A percentile compares a stretch with the other conserved stretches of the same genome.
Evolutionary conservation across 2,888 invertebrate genomes (phyloP).

Genomic region (Polylopha cassiicola): DNA sequence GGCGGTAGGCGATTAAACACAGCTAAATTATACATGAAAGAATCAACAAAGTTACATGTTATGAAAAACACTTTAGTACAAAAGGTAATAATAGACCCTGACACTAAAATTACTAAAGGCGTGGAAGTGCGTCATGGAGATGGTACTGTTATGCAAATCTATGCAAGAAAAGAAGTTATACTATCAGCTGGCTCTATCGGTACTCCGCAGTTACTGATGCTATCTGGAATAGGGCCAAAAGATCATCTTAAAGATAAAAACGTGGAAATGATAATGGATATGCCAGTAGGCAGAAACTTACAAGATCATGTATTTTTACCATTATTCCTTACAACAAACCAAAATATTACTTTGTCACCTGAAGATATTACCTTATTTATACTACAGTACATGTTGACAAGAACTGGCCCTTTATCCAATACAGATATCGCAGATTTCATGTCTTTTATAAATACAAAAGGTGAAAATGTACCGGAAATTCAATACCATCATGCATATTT

Average conservation of each 20-base stretch:
- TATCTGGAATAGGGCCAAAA: constrained; percentile 71
- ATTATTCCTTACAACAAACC: constrained; percentile 35
- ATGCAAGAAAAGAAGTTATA: constrained; percentile 64
- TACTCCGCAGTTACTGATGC: constrained; percentile 69
- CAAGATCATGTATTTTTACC: constrained; percentile 67
- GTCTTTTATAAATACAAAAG: constrained; percentile 67
- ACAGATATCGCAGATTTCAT: constrained; percentile 65
- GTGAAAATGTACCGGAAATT: constrained; percentile 67
- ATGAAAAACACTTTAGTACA: constrained; percentile 70
- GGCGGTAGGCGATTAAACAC: constrained; percentile 69
- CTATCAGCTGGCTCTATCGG: constrained; percentile 68
- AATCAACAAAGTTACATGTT: constrained; percentile 44
- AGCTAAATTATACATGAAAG: constrained; percentile 63
- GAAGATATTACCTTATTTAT: constrained; percentile 40
- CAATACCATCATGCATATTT: constrained; percentile 60
- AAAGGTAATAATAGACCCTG: constrained; percentile 65
- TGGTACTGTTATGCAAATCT: constrained; percentile 42
- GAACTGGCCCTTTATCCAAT: constrained; percentile 61
- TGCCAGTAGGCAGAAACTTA: constrained; percentile 68
- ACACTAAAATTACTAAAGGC: constrained; percentile 52
- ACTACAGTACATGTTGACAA: constrained; percentile 65
- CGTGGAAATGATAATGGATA: constrained; percentile 49
- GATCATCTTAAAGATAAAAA: constrained; percentile 45
- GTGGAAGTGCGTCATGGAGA: constrained; percentile 51
- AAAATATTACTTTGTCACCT: constrained; percentile 27